Evolutionary conservation across 2,113 vertebrate species (phyloP).

Genomic region (Nansenia antarctica): DNA sequence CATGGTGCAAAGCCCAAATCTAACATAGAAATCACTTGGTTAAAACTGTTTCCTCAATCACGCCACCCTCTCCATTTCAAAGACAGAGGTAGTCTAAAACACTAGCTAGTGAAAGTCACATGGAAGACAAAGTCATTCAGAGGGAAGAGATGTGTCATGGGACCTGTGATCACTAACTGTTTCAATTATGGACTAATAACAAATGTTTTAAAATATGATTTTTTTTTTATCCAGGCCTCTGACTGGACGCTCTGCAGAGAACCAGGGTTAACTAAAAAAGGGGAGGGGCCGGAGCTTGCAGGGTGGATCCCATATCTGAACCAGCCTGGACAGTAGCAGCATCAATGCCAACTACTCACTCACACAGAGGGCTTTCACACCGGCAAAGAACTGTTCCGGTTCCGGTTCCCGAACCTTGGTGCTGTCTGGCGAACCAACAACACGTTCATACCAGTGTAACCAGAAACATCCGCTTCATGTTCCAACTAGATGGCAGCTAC

Average conservation of each 20-base stretch:
- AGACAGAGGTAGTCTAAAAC: slow-evolving; percentile 16
- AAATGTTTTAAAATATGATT: not conserved
- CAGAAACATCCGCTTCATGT: too few relatives aligned
- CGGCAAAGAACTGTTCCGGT: too few relatives aligned
- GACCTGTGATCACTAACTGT: not conserved
- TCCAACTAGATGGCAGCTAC: too few relatives aligned
- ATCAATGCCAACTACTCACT: not conserved
- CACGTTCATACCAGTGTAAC: too few relatives aligned
- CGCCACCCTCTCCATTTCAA: not conserved
- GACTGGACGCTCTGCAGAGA: not conserved
- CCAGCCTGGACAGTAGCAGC: slow-evolving; percentile 15
- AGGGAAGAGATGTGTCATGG: slow-evolving; percentile 1
- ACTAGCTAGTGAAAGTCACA: not conserved
- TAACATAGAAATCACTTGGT: not conserved
- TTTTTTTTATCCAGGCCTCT: not conserved
- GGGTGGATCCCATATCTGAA: not conserved
- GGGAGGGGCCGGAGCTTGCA: too few relatives aligned
- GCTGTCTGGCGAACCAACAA: too few relatives aligned
- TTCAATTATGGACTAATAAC: not conserved
- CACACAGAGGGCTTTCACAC: not conserved
- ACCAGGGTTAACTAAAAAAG: not conserved
- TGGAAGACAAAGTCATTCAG: slow-evolving; percentile 46
- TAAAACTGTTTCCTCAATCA: not conserved
- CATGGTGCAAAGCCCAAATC: not conserved
- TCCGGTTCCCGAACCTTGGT: too few relatives aligned